Conservation (phyloP, 2,888 invertebrate genomes). For the Drosophila kambysellisi region DNA sequence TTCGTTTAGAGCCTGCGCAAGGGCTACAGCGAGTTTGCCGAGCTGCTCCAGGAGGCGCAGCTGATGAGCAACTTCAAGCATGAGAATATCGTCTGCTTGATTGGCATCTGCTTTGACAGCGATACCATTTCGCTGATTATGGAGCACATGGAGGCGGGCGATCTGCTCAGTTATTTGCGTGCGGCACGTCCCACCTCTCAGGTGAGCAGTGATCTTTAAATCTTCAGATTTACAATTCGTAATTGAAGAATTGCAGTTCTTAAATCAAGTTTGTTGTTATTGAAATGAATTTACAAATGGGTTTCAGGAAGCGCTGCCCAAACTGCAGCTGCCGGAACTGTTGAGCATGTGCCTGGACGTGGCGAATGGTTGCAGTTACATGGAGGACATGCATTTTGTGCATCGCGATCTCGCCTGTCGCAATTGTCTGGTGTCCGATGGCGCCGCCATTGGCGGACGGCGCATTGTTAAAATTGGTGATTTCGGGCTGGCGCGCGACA, state of each 20-base stretch:
- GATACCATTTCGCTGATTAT: conserved; percentile 97
- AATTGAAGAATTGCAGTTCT: background rate
- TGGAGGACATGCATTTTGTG: conserved; percentile 98
- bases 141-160: conserved; percentile 99
- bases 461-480: conserved; percentile 93
- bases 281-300: background rate
- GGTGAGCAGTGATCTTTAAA: conserved; percentile 83
- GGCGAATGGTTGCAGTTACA: conserved; percentile 96
- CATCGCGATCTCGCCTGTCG: conserved; percentile 98
- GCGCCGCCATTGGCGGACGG: conserved; percentile 83
- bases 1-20: conserved; percentile 92
- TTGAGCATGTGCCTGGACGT: conserved; percentile 98
- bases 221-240: background rate
- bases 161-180: conserved; percentile 95
- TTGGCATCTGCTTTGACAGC: conserved; percentile 97
- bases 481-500: conserved; percentile 98
- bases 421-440: conserved; percentile 94
- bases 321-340: conserved; percentile 92
- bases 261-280: background rate
- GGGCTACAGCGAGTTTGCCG: conserved; percentile 94
- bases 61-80: conserved; percentile 99
- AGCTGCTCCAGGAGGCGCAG: conserved; percentile 98
- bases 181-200: conserved; percentile 90
- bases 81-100: conserved; percentile 95
- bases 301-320: conserved; percentile 87